Evolutionary conservation across 1,140 invertebrate genomes (phyloP).

Genomic region (Probaryconus sp.): DNA sequence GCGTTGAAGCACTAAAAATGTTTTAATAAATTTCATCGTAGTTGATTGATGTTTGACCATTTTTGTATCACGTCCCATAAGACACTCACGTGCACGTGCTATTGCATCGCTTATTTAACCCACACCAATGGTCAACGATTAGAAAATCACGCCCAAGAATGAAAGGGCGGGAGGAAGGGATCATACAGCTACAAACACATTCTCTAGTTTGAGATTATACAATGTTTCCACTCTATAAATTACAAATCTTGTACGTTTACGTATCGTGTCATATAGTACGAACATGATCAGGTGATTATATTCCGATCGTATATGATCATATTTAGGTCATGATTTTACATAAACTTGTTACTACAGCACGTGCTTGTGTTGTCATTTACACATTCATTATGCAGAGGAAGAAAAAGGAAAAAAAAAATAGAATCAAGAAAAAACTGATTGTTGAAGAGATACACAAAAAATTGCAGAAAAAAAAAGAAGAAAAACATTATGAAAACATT

Average conservation of each 20-base stretch:
- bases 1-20: no score
- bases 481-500: no score
- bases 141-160: conserved; percentile 51
- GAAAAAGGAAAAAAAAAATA: no score
- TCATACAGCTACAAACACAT: conserved; percentile 44
- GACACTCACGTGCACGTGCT: conserved; percentile 45
- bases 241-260: conserved; percentile 21
- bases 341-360: no score
- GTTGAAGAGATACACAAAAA: no score
- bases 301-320: conserved; percentile 21
- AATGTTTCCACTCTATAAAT: conserved; percentile 47
- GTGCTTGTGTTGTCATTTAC: no score
- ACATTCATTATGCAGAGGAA: no score
- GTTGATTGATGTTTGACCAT: conserved; percentile 53
- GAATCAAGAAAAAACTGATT: no score
- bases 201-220: conserved; percentile 29
- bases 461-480: no score
- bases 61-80: conserved; percentile 42
- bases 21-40: conserved; percentile 45
- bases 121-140: conserved; percentile 44
- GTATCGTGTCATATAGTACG: conserved; percentile 18
- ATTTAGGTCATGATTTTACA: conserved; percentile 29
- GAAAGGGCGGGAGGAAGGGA: conserved; percentile 41
- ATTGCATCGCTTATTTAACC: conserved; percentile 47
- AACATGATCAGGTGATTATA: no score